These are phyloP conservation scores for Eulithis prunata DNA, from an alignment of 2,888 invertebrate species.

Conservation along the genomic window DNA sequence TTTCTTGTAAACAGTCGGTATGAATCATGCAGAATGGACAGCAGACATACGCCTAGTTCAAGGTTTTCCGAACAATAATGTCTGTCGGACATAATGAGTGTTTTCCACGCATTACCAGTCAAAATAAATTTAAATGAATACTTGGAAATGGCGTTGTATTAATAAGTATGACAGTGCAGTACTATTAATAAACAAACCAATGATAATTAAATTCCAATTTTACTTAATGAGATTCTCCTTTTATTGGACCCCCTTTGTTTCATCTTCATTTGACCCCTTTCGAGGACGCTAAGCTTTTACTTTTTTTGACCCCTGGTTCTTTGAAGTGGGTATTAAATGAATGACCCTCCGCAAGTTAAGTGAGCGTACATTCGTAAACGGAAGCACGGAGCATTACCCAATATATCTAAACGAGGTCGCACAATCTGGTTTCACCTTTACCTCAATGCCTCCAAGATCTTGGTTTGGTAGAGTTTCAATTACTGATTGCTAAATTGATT, in stretches of 20 bases:
- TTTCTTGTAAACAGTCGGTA: no score
- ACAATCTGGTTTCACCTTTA: slow-evolving; percentile 70
- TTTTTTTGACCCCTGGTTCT: no score
- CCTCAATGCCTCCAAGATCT: slow-evolving; percentile 57
- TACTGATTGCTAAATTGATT: slow-evolving; percentile 52
- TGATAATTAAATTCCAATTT: no score
- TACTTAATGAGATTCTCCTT: no score
- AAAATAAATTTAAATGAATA: slow-evolving; percentile 14
- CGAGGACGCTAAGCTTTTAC: no score
- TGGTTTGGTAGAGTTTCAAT: slow-evolving; percentile 48
- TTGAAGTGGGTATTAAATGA: neutral
- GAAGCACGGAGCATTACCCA: slow-evolving; percentile 73
- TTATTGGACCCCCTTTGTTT: no score
- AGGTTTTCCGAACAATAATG: slow-evolving; percentile 29
- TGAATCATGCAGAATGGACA: neutral
- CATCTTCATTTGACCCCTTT: no score
- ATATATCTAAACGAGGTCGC: slow-evolving; percentile 66
- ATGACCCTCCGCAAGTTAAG: slow-evolving; percentile 36
- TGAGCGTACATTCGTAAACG: slow-evolving; percentile 60
- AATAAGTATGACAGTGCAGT: no score
- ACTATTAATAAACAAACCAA: no score
- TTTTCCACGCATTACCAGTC: slow-evolving; percentile 23
- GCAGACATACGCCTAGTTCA: slow-evolving; percentile 20
- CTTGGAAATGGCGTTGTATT: neutral
- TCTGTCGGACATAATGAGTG: slow-evolving; percentile 15